phyloP scores from a whole-genome alignment of 2,888 invertebrate genomes.

The Thumatha senex region DNA sequence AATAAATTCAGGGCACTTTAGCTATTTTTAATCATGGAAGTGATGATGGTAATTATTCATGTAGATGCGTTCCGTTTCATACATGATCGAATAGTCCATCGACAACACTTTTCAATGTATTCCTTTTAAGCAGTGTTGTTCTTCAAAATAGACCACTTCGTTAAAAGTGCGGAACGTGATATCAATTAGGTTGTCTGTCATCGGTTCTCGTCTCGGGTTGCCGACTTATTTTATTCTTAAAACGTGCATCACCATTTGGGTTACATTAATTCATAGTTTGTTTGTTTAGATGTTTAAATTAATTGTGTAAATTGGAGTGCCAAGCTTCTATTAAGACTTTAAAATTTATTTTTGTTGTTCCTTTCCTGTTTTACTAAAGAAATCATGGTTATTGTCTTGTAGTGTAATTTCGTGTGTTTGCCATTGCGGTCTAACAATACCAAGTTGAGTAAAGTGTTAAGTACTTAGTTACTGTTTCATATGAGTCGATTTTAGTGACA shows the following conservation, averaged over 20 bases:
- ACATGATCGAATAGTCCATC: slow-evolving; percentile 9
- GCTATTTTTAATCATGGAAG: not conserved
- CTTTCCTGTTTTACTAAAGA: not conserved
- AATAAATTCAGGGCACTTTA: not conserved
- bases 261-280: slow-evolving; percentile 47
- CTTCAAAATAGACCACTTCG: slow-evolving; percentile 64
- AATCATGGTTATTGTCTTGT: not conserved
- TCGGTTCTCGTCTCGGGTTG: slow-evolving; percentile 54
- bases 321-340: slow-evolving; percentile 19
- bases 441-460: not conserved
- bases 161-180: slow-evolving; percentile 64
- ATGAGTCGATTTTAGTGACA: too few species aligned
- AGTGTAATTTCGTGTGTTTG: not conserved
- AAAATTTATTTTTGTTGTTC: not conserved
- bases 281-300: slow-evolving; percentile 44
- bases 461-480: too few species aligned
- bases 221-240: slow-evolving; percentile 52
- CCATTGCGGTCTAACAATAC: too few species aligned
- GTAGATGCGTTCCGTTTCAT: not conserved
- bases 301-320: slow-evolving; percentile 35
- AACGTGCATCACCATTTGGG: slow-evolving; percentile 43
- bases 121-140: slow-evolving; percentile 29
- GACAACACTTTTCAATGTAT: slow-evolving; percentile 20
- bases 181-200: slow-evolving; percentile 75
- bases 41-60: not conserved